These are phyloP conservation scores for Labroides dimidiatus DNA, from an alignment of 2,797 vertebrate species.

Conservation along the genomic window DNA sequence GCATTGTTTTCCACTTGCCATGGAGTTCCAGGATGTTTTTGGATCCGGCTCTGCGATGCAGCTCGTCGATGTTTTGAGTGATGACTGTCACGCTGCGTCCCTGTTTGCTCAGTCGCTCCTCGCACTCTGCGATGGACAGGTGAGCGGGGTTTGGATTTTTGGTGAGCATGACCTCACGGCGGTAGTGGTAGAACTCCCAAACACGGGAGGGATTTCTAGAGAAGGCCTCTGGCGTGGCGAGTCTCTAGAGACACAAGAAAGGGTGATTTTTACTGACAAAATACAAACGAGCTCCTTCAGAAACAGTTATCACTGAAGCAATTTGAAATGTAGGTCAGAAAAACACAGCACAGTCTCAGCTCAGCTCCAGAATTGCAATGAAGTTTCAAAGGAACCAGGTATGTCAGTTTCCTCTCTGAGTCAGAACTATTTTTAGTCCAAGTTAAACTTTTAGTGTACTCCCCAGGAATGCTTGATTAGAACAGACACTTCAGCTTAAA, in stretches of 20 bases:
- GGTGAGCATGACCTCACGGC: conserved; percentile 91
- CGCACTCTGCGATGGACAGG: conserved; percentile 90
- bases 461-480: background rate
- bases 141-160: conserved; percentile 92
- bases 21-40: conserved; percentile 92
- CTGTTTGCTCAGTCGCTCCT: conserved; percentile 87
- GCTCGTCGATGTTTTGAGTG: conserved; percentile 96
- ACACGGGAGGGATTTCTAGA: conserved; percentile 91
- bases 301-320: background rate
- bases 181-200: conserved; percentile 98
- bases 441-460: background rate
- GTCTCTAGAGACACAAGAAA: conserved; percentile 74
- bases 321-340: background rate
- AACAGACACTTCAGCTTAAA: background rate
- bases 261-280: background rate
- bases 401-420: background rate
- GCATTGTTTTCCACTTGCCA: conserved; percentile 71
- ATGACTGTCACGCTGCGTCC: conserved; percentile 90
- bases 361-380: background rate
- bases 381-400: background rate
- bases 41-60: conserved; percentile 92
- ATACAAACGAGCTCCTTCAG: background rate
- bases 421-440: conserved; percentile 6
- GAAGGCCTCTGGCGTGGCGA: conserved; percentile 92
- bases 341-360: background rate